Conservation (phyloP, 1,140 invertebrate species). For the Sarcophaga peregrina region DNA sequence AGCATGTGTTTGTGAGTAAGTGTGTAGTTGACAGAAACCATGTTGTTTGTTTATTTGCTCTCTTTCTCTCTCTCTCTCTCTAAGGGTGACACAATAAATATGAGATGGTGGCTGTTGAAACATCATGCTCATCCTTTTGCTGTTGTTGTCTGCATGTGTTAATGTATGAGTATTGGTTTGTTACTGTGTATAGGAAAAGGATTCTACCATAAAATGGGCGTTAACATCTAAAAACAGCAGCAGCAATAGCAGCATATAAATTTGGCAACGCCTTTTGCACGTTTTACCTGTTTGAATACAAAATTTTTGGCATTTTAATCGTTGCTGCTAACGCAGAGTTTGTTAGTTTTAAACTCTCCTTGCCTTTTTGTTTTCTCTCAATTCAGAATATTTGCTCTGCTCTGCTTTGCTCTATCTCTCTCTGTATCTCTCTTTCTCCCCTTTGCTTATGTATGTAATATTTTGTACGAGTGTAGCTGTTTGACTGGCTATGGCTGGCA, state of each 20-base stretch:
- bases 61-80: background rate
- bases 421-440: background rate
- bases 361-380: background rate
- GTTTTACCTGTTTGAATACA: background rate
- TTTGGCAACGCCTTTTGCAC: slow-evolving; percentile 31
- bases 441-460: background rate
- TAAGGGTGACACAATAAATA: slow-evolving; percentile 16
- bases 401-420: too few species aligned
- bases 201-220: background rate
- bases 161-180: background rate
- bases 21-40: slow-evolving; percentile 23
- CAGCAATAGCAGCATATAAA: background rate
- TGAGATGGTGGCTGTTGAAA: slow-evolving; percentile 6
- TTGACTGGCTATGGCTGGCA: background rate
- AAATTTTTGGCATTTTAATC: slow-evolving; percentile 10
- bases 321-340: background rate
- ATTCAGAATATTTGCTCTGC: background rate
- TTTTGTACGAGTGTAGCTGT: background rate
- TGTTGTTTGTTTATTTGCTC: slow-evolving; percentile 31
- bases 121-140: slow-evolving; percentile 11
- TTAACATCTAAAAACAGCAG: background rate
- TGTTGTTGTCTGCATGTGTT: background rate
- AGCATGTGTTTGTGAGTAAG: background rate
- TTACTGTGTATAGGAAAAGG: background rate
- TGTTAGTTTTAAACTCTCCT: background rate